phyloP scores from a whole-genome alignment of 2,888 invertebrate genomes.

The Euplexia lucipara region DNA sequence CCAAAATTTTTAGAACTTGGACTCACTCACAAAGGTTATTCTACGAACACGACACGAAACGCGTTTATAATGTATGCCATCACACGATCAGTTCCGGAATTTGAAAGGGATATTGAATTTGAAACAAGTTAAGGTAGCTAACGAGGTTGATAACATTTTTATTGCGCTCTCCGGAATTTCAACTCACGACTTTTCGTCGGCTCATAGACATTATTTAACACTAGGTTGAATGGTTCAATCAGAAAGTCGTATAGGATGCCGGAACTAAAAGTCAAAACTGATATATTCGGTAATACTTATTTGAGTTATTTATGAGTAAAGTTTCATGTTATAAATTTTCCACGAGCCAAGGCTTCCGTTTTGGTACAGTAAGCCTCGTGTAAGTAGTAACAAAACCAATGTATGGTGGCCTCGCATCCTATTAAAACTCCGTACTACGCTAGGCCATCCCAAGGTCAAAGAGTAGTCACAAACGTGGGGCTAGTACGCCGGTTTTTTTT shows the following conservation, averaged over 20 bases:
- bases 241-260: constrained; percentile 7
- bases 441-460: too few relatives aligned
- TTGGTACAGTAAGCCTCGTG: not conserved
- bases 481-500: constrained; percentile 29
- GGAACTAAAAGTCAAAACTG: constrained; percentile 35
- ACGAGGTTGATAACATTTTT: constrained; percentile 43
- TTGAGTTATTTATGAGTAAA: constrained; percentile 35
- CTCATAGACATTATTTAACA: not conserved
- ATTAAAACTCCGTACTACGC: too few relatives aligned
- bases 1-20: constrained; percentile 27
- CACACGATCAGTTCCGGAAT: constrained; percentile 53
- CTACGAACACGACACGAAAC: constrained; percentile 37
- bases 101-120: constrained; percentile 53
- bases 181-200: not conserved
- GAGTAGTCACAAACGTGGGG: too few relatives aligned
- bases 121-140: constrained; percentile 49
- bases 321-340: constrained; percentile 54
- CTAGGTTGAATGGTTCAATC: not conserved
- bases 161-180: constrained; percentile 26
- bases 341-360: constrained; percentile 50
- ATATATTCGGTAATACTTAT: constrained; percentile 19
- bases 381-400: too few relatives aligned
- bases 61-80: constrained; percentile 55
- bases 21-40: constrained; percentile 33
- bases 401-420: too few relatives aligned